These are phyloP conservation scores for Apotomis capreana DNA, from an alignment of 2,888 invertebrate genomes.

Conservation along the genomic window DNA sequence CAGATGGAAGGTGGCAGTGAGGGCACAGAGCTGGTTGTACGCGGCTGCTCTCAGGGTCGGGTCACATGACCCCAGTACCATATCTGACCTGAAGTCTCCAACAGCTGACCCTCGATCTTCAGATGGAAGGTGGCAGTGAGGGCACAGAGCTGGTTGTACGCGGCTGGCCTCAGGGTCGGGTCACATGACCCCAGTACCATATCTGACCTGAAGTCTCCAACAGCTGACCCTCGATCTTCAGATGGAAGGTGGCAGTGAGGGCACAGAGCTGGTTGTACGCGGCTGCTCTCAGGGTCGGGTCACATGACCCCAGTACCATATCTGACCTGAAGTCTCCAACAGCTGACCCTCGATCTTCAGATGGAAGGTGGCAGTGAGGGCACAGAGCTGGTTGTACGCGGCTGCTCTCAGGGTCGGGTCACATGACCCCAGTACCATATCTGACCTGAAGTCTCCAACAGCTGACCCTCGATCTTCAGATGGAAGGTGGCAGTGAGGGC, in stretches of 20 bases:
- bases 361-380: slow-evolving; percentile 98
- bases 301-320: slow-evolving; percentile 91
- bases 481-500: slow-evolving; percentile 98
- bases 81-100: no score
- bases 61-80: no score
- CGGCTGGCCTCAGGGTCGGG: slow-evolving; percentile 97
- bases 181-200: slow-evolving; percentile 92
- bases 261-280: slow-evolving; percentile 99
- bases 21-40: no score
- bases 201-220: slow-evolving; percentile 62
- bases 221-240: slow-evolving; percentile 98
- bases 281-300: slow-evolving; percentile 97
- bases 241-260: slow-evolving; percentile 88
- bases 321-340: slow-evolving; percentile 93
- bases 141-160: no score
- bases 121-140: no score
- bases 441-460: slow-evolving; percentile 94
- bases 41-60: no score
- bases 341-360: slow-evolving; percentile 98
- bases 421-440: slow-evolving; percentile 95
- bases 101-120: no score
- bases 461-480: slow-evolving; percentile 97
- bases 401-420: slow-evolving; percentile 98
- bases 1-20: no score
- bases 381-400: slow-evolving; percentile 98